Evolutionary conservation across 1,140 invertebrate genomes (phyloP).

Genomic region (Apocrypta bakeri): DNA sequence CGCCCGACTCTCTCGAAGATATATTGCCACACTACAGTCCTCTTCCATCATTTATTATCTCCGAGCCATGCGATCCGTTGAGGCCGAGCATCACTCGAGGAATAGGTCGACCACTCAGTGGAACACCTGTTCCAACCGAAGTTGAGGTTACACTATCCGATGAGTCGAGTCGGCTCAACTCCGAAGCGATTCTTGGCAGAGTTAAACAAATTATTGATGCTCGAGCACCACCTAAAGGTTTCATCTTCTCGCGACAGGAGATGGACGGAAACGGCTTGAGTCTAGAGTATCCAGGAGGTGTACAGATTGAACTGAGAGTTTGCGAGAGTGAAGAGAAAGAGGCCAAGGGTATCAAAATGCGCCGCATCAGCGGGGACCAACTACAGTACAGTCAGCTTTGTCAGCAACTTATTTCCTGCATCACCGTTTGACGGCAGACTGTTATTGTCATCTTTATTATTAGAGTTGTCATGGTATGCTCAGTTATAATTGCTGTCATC

Average conservation of each 20-base stretch:
- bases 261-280: slow-evolving; percentile 74
- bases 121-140: slow-evolving; percentile 73
- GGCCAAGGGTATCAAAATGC: slow-evolving; percentile 90
- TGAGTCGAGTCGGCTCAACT: slow-evolving; percentile 85
- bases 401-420: slow-evolving; percentile 91
- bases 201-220: slow-evolving; percentile 89
- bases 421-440: slow-evolving; percentile 82
- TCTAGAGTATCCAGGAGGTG: slow-evolving; percentile 87
- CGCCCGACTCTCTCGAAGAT: slow-evolving; percentile 70
- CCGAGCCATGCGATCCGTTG: slow-evolving; percentile 82
- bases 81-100: slow-evolving; percentile 87
- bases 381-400: slow-evolving; percentile 92
- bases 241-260: slow-evolving; percentile 75
- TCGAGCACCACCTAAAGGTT: slow-evolving; percentile 84
- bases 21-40: slow-evolving; percentile 68
- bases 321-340: slow-evolving; percentile 84
- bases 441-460: slow-evolving; percentile 48
- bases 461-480: not conserved
- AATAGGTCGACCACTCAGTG: slow-evolving; percentile 75
- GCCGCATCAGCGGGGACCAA: slow-evolving; percentile 93
- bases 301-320: slow-evolving; percentile 91
- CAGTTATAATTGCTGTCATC: not conserved
- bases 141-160: slow-evolving; percentile 85
- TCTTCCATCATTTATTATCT: slow-evolving; percentile 81
- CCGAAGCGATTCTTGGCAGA: slow-evolving; percentile 85